Conservation (phyloP, 2,113 vertebrate species). For the Heteronetta atricapilla region DNA sequence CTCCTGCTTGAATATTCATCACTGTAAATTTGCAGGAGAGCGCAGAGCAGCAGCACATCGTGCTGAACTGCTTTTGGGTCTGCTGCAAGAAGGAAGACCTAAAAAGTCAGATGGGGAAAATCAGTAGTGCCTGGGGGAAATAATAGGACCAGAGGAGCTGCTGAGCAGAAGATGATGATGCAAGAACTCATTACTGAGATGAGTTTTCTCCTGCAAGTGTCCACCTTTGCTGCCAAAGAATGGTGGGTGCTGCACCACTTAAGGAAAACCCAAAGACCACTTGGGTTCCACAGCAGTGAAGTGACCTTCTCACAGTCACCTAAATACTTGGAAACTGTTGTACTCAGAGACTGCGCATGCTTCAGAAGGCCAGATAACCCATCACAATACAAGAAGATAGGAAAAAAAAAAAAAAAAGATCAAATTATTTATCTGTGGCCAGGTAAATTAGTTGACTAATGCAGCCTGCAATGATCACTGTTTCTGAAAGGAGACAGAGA, state of each 20-base stretch:
- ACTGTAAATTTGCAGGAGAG: neutral
- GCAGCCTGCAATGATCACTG: neutral
- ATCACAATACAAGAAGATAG: neutral
- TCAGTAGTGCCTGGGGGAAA: neutral
- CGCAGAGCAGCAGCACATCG: neutral
- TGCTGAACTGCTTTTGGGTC: neutral
- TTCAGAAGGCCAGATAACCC: neutral
- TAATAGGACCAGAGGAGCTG: neutral
- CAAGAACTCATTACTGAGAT: too few species aligned
- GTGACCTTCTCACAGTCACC: neutral
- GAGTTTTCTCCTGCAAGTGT: neutral
- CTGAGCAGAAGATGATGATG: neutral
- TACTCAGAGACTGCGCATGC: neutral
- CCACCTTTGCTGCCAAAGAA: neutral
- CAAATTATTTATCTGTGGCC: neutral
- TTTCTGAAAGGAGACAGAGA: neutral
- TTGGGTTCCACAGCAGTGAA: neutral
- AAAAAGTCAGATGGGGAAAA: neutral
- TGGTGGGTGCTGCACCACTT: accelerated
- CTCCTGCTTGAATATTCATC: neutral
- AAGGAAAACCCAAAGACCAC: neutral
- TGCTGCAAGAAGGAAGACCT: neutral
- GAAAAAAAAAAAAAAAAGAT: neutral
- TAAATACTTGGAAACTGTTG: neutral
- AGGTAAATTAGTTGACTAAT: neutral